These are phyloP conservation scores for Spermophilus dauricus DNA, from an alignment of 2,113 vertebrate species.

Conservation along the genomic window DNA sequence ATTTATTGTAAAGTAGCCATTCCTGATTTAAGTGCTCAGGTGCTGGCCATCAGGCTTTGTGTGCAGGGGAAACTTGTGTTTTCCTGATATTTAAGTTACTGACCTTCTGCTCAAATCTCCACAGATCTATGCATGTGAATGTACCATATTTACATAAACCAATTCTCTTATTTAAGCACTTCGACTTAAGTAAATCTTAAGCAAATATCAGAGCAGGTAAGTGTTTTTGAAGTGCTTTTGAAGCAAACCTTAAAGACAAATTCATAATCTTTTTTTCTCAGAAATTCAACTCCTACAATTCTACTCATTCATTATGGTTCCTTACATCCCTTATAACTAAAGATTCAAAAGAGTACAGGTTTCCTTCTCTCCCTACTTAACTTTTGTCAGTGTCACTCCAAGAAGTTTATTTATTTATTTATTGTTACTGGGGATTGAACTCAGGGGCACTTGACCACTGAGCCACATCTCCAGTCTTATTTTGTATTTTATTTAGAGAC, in stretches of 20 bases:
- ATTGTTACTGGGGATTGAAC: no score
- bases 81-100: slow-evolving; percentile 31
- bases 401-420: neutral
- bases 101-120: slow-evolving; percentile 28
- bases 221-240: neutral
- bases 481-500: no score
- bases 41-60: neutral
- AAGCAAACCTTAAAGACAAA: slow-evolving; percentile 57
- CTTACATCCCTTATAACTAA: neutral
- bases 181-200: slow-evolving; percentile 38
- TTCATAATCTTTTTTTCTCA: neutral
- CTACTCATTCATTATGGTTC: neutral
- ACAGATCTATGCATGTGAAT: neutral
- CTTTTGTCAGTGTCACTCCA: neutral
- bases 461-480: no score
- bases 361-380: neutral
- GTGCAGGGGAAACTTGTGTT: neutral
- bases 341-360: neutral
- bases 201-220: slow-evolving; percentile 67
- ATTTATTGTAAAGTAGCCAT: neutral
- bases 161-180: slow-evolving; percentile 26
- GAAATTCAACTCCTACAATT: neutral
- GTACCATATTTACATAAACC: slow-evolving; percentile 23
- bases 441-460: no score
- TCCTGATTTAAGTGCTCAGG: neutral